Percentiles rank a stretch among this genome's conserved stretches.
Evolutionary conservation across 2,797 vertebrate species (phyloP).

Genomic region (Lindbergichthys nudifrons): DNA sequence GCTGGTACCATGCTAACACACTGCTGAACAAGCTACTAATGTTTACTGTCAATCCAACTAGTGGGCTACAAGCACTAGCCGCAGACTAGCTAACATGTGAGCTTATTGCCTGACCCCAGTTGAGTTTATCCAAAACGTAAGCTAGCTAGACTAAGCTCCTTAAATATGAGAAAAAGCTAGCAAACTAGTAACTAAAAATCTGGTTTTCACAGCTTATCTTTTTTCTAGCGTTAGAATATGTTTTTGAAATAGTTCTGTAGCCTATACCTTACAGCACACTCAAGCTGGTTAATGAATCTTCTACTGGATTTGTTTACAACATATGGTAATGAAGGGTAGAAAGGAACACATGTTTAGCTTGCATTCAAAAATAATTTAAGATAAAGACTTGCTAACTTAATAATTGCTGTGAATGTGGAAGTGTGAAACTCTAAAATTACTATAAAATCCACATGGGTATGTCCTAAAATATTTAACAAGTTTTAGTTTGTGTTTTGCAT

Average conservation of each 20-base stretch:
- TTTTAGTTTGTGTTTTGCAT: not conserved
- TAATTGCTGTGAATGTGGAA: not conserved
- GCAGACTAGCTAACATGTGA: too few relatives aligned
- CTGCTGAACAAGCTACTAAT: too few relatives aligned
- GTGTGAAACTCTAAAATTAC: not conserved
- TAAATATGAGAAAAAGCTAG: too few relatives aligned
- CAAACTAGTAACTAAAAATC: too few relatives aligned
- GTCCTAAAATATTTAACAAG: not conserved
- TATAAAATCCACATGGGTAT: conserved; percentile 19
- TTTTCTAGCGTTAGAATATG: not conserved
- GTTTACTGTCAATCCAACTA: too few relatives aligned
- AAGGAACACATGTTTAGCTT: not conserved
- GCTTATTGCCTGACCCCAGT: too few relatives aligned
- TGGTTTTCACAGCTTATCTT: not conserved
- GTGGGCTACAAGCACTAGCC: too few relatives aligned
- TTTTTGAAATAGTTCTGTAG: not conserved
- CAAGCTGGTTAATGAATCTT: not conserved
- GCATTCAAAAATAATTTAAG: not conserved
- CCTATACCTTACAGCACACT: not conserved
- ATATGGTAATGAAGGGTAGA: not conserved
- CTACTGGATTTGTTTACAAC: not conserved
- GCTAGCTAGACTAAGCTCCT: too few relatives aligned
- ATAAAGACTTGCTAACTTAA: not conserved
- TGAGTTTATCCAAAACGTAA: too few relatives aligned
- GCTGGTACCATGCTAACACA: too few relatives aligned